A percentile compares a stretch with the other conserved stretches of the same genome.
phyloP scores from a whole-genome alignment of 2,797 vertebrate genomes.

The Chelidonichthys spinosus region DNA sequence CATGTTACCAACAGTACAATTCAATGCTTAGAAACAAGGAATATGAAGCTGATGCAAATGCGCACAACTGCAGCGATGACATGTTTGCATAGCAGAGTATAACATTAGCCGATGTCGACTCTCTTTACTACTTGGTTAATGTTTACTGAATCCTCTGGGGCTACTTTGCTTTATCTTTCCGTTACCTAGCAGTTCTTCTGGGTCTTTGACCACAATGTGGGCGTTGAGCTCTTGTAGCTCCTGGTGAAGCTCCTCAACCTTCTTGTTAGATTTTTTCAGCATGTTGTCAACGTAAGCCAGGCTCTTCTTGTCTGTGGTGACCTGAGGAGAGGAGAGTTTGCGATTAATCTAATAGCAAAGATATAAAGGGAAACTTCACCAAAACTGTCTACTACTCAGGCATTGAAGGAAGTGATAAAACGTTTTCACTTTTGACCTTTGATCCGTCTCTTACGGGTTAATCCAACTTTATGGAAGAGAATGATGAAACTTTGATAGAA shows the following conservation, averaged over 20 bases:
- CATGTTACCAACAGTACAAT: neutral
- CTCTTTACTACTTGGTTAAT: slow-evolving; percentile 17
- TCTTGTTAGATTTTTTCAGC: slow-evolving; percentile 99
- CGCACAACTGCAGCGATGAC: neutral
- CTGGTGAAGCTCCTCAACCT: slow-evolving; percentile 97
- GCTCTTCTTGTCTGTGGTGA: slow-evolving; percentile 99
- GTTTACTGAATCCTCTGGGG: slow-evolving; percentile 13
- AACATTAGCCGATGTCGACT: neutral
- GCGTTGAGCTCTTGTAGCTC: slow-evolving; percentile 98
- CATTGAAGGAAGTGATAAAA: neutral
- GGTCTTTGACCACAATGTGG: slow-evolving; percentile 97
- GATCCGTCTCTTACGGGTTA: neutral
- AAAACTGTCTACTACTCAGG: neutral
- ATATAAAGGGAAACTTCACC: neutral
- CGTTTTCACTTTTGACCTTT: neutral
- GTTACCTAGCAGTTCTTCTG: slow-evolving; percentile 95
- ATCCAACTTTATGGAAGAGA: neutral
- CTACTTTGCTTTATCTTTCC: neutral
- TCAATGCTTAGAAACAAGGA: neutral
- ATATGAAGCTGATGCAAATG: neutral
- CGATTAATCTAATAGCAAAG: neutral
- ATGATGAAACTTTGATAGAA: neutral
- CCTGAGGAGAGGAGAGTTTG: slow-evolving; percentile 66
- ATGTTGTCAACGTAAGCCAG: slow-evolving; percentile 99
- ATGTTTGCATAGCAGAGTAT: neutral